phyloP scores from a whole-genome alignment of 2,888 invertebrate genomes.

The Andrena dorsata region DNA sequence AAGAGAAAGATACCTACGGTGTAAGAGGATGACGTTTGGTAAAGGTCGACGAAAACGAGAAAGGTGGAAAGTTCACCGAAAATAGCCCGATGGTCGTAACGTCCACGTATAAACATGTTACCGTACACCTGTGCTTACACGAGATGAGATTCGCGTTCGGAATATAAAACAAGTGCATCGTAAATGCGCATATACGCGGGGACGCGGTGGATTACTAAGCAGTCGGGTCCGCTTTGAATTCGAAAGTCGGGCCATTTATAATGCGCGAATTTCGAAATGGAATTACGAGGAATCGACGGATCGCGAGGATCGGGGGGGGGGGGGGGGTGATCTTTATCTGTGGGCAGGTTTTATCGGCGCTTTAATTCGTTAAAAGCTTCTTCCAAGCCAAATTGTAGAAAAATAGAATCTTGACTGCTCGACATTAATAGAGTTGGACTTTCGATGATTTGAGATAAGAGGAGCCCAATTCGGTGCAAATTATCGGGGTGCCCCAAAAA shows the following conservation, averaged over 20 bases:
- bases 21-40: not conserved
- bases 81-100: conserved; percentile 46
- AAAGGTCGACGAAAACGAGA: conserved; percentile 41
- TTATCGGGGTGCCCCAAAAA: too few relatives aligned
- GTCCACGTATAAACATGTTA: conserved; percentile 47
- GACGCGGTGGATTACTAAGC: conserved; percentile 31
- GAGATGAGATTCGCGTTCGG: conserved; percentile 49
- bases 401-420: not conserved
- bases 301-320: not conserved
- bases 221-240: conserved; percentile 15
- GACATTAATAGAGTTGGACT: too few relatives aligned
- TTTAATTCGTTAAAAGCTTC: not conserved
- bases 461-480: too few relatives aligned
- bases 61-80: conserved; percentile 46
- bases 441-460: too few relatives aligned
- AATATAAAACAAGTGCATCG: conserved; percentile 50
- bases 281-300: not conserved
- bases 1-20: not conserved
- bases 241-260: conserved; percentile 23
- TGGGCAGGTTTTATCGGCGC: not conserved
- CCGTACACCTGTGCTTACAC: conserved; percentile 53
- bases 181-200: conserved; percentile 18
- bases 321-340: not conserved
- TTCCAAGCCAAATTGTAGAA: not conserved
- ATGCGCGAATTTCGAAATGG: conserved; percentile 22